A percentile compares a stretch with the other conserved stretches of the same genome.
phyloP scores from a whole-genome alignment of 1,140 invertebrate genomes.

The Sesamia nonagrioides region DNA sequence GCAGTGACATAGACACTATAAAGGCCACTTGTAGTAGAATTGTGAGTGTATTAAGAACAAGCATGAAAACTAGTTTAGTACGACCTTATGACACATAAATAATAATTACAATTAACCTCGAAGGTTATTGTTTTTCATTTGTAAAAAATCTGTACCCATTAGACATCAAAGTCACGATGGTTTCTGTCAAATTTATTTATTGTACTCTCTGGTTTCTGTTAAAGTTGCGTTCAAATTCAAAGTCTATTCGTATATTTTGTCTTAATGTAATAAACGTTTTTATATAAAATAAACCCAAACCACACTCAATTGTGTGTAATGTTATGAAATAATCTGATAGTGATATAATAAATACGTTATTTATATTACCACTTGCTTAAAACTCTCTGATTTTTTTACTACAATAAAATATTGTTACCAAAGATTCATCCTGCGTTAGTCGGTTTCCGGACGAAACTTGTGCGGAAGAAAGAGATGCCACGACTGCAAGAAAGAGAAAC shows the following conservation, averaged over 20 bases:
- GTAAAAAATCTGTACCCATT: conserved; percentile 19
- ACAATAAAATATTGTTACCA: too few species aligned
- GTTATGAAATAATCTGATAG: too few species aligned
- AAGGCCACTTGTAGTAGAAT: conserved; percentile 76
- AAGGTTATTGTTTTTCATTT: conserved; percentile 21
- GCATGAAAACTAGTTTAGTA: conserved; percentile 65
- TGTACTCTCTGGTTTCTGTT: too few species aligned
- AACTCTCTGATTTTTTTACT: too few species aligned
- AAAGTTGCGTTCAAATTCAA: neutral
- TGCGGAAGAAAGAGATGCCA: conserved; percentile 34
- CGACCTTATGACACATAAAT: conserved; percentile 42
- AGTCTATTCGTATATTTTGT: neutral
- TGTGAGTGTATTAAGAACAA: conserved; percentile 77
- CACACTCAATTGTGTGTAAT: too few species aligned
- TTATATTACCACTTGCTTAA: too few species aligned
- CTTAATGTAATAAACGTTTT: too few species aligned
- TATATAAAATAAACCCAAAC: too few species aligned
- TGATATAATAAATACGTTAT: too few species aligned
- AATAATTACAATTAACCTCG: conserved; percentile 41
- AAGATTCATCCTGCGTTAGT: too few species aligned
- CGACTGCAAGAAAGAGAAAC: conserved; percentile 35
- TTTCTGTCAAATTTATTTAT: too few species aligned
- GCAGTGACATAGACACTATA: conserved; percentile 79
- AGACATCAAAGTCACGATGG: conserved; percentile 39
- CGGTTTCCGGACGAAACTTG: conserved; percentile 37